Evolutionary conservation across 2,113 vertebrate genomes (phyloP), one percentile per base, ranked within the genome.

Genomic region (Platichthys flesus): DNA sequence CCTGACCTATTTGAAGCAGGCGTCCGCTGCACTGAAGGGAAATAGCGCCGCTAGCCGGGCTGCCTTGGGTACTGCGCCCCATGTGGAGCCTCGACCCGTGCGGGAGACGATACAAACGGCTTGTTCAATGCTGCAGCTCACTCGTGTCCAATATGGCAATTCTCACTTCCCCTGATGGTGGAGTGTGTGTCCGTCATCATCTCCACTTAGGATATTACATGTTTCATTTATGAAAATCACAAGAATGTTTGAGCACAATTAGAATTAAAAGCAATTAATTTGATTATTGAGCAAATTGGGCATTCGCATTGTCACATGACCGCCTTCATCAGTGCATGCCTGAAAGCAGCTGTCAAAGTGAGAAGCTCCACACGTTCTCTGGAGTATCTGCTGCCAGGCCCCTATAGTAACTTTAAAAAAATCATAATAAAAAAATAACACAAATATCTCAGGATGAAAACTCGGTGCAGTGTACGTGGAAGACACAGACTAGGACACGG

Each of bases 31-130:
- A 81, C 10, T 67, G 85, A 92, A 93, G 88, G 80, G 81, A 81
- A 89, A 92, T 82, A 90, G 90, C 93, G 79, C 86, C 93, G 62
- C 83, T 90, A 76, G 31, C 78, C 28, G 94, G 91, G 13, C 3
- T 3, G 7, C 1, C 4, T 2, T 1, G 2, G 28, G 35, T 63
- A 90, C 78, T 89, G 74, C 86, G 79, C 0, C 15, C 2, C n/a
- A 2, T 2, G 9, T 9, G 54, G 2, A 68, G 28, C 47, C 47
- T 18, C 47, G 18, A 49, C 16, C 47, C 6, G 12, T 18, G 2
- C 51, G 23, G 66, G 83, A 69, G 71, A 42, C 2, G 21, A 71
- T 83, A n/a, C 49, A 10, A 76, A 61, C 47, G 61, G 12, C 35
- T 51, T 70, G 16, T 28, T 63, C 58, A 18, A 40, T 57, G 59